phyloP scores from a whole-genome alignment of 2,113 vertebrate species.

The Malaclemys terrapin region DNA sequence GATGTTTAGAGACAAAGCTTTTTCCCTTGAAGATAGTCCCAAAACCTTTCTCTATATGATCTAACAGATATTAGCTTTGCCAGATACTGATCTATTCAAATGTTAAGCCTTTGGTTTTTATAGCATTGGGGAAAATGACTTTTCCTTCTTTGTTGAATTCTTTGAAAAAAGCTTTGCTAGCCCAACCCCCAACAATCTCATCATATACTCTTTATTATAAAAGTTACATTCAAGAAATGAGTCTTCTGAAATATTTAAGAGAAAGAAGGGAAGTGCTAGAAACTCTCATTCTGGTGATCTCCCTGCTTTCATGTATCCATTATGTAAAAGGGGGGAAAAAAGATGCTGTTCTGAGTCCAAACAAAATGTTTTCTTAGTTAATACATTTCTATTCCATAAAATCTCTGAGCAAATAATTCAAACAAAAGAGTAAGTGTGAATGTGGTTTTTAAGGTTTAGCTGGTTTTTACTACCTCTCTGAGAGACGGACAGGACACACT shows the following conservation, averaged over 20 bases:
- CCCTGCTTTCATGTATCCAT: slow-evolving; percentile 12
- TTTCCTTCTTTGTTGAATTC: background rate
- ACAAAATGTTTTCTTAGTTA: background rate
- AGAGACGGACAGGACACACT: background rate
- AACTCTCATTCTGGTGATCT: background rate
- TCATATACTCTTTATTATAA: background rate
- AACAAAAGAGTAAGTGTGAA: slow-evolving; percentile 2
- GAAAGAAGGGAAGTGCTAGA: background rate
- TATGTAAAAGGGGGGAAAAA: background rate
- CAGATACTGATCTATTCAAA: slow-evolving; percentile 20
- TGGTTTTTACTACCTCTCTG: background rate
- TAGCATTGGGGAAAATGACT: slow-evolving; percentile 4
- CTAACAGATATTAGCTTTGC: slow-evolving; percentile 39
- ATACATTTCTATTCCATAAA: background rate
- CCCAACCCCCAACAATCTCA: background rate
- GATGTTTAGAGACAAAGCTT: slow-evolving; percentile 74
- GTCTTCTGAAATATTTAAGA: slow-evolving; percentile 4
- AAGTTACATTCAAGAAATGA: slow-evolving; percentile 30
- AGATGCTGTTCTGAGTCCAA: slow-evolving; percentile 6
- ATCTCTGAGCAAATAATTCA: slow-evolving; percentile 23
- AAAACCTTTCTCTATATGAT: slow-evolving; percentile 61
- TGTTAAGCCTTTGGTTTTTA: slow-evolving; percentile 34
- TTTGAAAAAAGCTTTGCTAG: slow-evolving; percentile 22
- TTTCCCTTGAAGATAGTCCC: slow-evolving; percentile 48
- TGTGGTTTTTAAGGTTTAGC: background rate